Base-by-base conservation (phyloP, 2,797 vertebrate genomes). In the Graptemys geographica region DNA sequence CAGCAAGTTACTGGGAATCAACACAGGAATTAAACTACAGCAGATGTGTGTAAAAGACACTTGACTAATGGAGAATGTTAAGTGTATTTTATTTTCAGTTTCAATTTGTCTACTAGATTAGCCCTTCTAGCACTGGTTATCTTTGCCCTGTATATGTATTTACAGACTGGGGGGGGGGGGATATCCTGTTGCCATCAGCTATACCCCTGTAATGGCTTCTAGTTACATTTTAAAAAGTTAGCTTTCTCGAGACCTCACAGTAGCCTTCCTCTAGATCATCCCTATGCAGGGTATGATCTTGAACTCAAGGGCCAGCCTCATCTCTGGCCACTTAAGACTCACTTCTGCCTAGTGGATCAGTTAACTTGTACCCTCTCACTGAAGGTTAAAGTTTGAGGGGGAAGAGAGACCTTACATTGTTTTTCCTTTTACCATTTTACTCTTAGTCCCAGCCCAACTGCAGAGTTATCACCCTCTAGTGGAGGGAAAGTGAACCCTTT, bases 81-180 rank as follows among this genome's bases (percentile, higher is more conserved):
- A 56, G 12, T 62, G 21, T 25, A 56, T 55, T 55, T 56, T 27
- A 53, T 53, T 21, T 53, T 53, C 57, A 31, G 11, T 31, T 59
- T 59, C 10, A 57, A 57, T 57, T 28, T 59, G 57, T 53, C 52
- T 8, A 8, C 52, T 8, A 8, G 52, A 56, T 25, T 11, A 25
- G 55, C 55, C 55, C 55, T 65, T 65, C 59, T 16, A 65, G 31
- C 31, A 65, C 16, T n/a, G 6, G 33, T 65, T 7, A 3, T 62
- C 57, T 59, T 59, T 31, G 11, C 12, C 57, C 57, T 59, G 11
- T 15, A 3, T 59, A 31, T 31, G 5, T 59, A 59, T 33, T 59
- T 59, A 65, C 7, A 65, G 6, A 33, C 15, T 4, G 0, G 11
- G 5, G 9, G 2, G 41, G 41, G 41, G 41, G 5, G 41, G 2